These are phyloP conservation scores for Drosophila nikananu DNA, from an alignment of 1,140 invertebrate species.

Conservation along the genomic window DNA sequence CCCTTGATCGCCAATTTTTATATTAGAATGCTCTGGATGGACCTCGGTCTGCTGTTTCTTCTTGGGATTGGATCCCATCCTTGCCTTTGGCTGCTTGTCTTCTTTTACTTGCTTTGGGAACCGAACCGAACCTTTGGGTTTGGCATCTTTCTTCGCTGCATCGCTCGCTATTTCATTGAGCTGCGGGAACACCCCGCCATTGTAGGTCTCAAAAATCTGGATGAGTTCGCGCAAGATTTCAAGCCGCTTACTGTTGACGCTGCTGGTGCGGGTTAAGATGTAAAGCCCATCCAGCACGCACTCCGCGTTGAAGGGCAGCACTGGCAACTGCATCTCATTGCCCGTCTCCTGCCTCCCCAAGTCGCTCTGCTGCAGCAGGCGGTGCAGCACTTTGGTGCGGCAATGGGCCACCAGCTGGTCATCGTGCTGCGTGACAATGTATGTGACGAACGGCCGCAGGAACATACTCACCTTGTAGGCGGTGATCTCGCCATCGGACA, in stretches of 20 bases:
- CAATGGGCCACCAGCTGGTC: slow-evolving; percentile 87
- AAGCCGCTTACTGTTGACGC: slow-evolving; percentile 61
- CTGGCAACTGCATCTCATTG: slow-evolving; percentile 89
- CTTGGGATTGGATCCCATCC: no score
- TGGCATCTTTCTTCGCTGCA: no score
- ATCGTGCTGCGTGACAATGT: slow-evolving; percentile 87
- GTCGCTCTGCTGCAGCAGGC: slow-evolving; percentile 91
- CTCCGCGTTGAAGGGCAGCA: slow-evolving; percentile 87
- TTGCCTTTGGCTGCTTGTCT: no score
- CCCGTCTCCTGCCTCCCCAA: slow-evolving; percentile 89
- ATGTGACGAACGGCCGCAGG: slow-evolving; percentile 88
- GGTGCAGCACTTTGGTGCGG: slow-evolving; percentile 88
- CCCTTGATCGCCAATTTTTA: no score
- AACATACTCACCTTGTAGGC: slow-evolving; percentile 87
- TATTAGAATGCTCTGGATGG: no score
- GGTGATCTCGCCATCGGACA: slow-evolving; percentile 88
- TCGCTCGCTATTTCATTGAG: no score
- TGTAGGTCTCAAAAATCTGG: slow-evolving; percentile 85
- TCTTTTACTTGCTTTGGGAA: no score
- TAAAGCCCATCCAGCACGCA: slow-evolving; percentile 68
- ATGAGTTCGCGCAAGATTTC: slow-evolving; percentile 64
- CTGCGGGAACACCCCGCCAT: slow-evolving; percentile 87
- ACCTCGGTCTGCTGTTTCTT: no score
- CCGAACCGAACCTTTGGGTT: no score
- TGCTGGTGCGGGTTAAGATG: slow-evolving; percentile 46